Evolutionary conservation across 2,113 vertebrate species (phyloP).

Genomic region (Nesoenas mayeri): DNA sequence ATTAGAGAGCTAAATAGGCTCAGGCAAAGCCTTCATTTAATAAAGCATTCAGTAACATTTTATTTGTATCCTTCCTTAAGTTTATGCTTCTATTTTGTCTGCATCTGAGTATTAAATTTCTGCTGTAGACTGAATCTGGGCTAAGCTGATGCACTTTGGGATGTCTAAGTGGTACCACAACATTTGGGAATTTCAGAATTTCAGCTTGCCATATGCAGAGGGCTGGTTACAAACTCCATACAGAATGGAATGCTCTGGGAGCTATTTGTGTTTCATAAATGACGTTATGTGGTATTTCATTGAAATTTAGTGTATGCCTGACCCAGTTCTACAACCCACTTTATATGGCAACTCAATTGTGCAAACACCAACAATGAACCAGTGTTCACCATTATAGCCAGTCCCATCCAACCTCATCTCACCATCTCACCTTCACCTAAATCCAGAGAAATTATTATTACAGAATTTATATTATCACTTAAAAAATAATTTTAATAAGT

Average conservation of each 20-base stretch:
- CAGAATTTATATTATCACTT: neutral
- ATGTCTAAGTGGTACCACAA: neutral
- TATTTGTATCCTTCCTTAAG: slow-evolving; percentile 41
- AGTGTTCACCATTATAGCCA: neutral
- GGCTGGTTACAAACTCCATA: neutral
- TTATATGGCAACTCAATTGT: neutral
- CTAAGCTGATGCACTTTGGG: slow-evolving; percentile 18
- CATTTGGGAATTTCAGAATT: neutral
- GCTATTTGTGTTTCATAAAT: neutral
- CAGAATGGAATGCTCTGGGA: neutral
- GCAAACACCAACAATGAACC: neutral
- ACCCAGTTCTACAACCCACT: neutral
- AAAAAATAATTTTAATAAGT: neutral
- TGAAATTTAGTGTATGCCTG: neutral
- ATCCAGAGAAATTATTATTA: neutral
- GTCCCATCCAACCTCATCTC: neutral
- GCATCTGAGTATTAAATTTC: slow-evolving; percentile 60
- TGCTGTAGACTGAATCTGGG: slow-evolving; percentile 33
- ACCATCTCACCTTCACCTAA: neutral
- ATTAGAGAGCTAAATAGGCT: slow-evolving; percentile 21
- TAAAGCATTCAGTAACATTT: slow-evolving; percentile 61
- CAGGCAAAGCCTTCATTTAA: slow-evolving; percentile 39
- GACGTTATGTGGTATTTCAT: neutral
- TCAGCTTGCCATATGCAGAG: neutral
- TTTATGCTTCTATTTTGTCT: slow-evolving; percentile 54